Base-by-base conservation (phyloP, 2,888 invertebrate genomes). In the Lasioglossum leucozonium region DNA sequence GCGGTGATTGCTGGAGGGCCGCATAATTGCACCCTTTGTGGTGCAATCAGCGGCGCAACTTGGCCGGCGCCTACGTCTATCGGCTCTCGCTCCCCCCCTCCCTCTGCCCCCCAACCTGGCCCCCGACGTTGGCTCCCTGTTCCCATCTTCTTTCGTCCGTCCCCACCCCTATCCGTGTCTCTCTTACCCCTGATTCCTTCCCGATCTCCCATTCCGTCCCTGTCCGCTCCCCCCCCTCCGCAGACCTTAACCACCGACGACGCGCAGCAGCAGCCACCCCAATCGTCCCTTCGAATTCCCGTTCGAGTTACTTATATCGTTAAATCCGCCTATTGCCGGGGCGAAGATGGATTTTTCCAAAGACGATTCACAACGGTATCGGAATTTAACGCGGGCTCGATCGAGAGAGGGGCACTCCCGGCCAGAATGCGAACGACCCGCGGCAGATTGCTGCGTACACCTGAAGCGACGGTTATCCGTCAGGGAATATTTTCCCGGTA, bases 21-120 rank as follows among this genome's bases (percentile, higher is more conserved):
- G 94, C 95, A 95, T 95, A 95, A 95, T 95, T 95, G 95, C 94
- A 94, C 94, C 94, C 95, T 95, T 95, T 95, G 95, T 95, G 95
- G 95, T 94, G 95, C 95, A 95, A 95, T 95, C 95, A 95, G 94
- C 94, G 94, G 93, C 94, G 93, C 95, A 94, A 95, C 94, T 95
- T 94, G 93, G 90, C 91, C 91, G 93, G 92, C 92, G 93, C 92
- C 93, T 92, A 90, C 86, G 86, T 91, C 91, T 90, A 91, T 91
- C 91, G 87, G 91, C 87, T 87, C 87, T 82, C 84, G 87, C 87
- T 74, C 74, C 87, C 84, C 75, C 79, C 74, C 73, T 74, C 79
- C 74, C 73, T 74, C 79, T n/a, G 78, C 65, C 71, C 79, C 81
- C 81, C 79, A 16, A n/a, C 16, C 34, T 1, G n/a, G 8, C 77